Evolutionary conservation across 2,888 invertebrate species (phyloP).

Genomic region (Napeogenes inachia): DNA sequence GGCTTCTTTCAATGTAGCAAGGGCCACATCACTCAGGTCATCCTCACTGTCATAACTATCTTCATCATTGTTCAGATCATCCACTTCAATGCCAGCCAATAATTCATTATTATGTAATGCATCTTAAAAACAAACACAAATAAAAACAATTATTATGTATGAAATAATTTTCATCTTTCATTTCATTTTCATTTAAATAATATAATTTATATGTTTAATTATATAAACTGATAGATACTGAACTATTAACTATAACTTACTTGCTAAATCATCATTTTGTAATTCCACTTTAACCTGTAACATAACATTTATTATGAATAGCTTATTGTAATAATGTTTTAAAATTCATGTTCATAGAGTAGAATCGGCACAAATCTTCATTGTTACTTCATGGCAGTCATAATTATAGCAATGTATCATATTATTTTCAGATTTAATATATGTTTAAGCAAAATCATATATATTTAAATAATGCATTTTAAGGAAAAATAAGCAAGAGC

Average conservation of each 20-base stretch:
- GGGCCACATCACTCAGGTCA: conserved; percentile 52
- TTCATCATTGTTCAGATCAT: conserved; percentile 36
- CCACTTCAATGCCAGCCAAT: conserved; percentile 41
- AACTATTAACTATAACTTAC: conserved; percentile 47
- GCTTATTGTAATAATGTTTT: too few species aligned
- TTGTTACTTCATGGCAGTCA: too few species aligned
- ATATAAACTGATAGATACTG: too few species aligned
- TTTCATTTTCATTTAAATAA: too few species aligned
- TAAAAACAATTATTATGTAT: neutral
- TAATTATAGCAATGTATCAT: too few species aligned
- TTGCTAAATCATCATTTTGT: conserved; percentile 55
- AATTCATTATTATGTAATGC: conserved; percentile 46
- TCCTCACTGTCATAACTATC: conserved; percentile 40
- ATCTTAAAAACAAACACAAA: conserved; percentile 36
- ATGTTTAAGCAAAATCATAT: too few species aligned
- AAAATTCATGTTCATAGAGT: too few species aligned
- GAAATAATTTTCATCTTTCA: too few species aligned
- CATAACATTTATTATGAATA: conserved; percentile 16
- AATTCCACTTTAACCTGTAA: conserved; percentile 67
- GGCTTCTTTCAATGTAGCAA: conserved; percentile 54
- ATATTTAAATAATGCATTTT: too few species aligned
- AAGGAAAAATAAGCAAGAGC: neutral
- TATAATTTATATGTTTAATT: neutral
- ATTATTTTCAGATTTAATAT: too few species aligned
- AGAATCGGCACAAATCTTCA: too few species aligned